These are phyloP conservation scores for Myotis brandtii DNA, from an alignment of 2,113 vertebrate species.

Conservation along the genomic window DNA sequence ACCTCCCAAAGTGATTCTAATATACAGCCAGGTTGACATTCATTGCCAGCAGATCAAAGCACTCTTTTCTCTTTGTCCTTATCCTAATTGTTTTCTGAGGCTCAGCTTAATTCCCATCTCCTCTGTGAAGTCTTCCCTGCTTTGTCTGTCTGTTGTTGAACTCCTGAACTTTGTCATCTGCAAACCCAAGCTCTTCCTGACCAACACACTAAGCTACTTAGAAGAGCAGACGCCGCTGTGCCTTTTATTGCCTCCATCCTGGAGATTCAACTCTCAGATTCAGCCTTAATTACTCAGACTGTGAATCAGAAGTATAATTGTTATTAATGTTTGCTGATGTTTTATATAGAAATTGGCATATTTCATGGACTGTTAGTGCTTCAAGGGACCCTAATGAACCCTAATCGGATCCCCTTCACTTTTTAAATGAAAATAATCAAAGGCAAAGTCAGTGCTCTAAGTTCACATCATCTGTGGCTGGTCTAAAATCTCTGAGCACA, in stretches of 20 bases:
- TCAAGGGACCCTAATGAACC: neutral
- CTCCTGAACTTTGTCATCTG: neutral
- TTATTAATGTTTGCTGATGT: neutral
- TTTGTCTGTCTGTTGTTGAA: neutral
- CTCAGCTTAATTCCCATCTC: neutral
- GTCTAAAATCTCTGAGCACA: neutral
- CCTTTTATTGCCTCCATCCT: neutral
- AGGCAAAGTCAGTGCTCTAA: neutral
- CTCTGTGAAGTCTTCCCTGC: neutral
- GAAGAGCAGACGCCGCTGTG: neutral
- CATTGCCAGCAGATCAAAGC: neutral
- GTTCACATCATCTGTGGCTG: neutral
- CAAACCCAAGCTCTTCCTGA: neutral
- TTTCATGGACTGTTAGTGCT: conserved; percentile 8
- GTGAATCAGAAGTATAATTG: conserved; percentile 20
- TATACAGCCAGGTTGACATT: neutral
- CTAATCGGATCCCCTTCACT: neutral
- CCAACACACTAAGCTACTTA: neutral
- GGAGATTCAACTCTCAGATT: neutral
- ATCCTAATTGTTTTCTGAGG: neutral
- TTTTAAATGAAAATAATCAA: conserved; percentile 18
- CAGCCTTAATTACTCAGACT: neutral
- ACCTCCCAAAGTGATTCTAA: neutral
- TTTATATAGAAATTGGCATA: neutral
- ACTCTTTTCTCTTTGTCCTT: neutral